phyloP scores from a whole-genome alignment of 92 coral and sea anemone species.

The Desmophyllum pertusum region DNA sequence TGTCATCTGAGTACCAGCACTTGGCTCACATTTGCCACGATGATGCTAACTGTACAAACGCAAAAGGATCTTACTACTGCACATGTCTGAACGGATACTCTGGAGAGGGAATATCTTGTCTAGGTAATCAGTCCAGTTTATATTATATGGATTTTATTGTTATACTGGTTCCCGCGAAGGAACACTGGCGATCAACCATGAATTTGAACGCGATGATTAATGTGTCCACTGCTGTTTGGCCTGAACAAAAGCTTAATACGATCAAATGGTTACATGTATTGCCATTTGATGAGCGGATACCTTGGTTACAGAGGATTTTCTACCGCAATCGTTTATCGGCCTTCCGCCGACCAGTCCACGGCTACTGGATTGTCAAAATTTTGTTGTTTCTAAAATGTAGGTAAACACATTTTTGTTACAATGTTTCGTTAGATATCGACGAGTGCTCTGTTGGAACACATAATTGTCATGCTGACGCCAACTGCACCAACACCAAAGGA shows the following conservation, averaged over 20 bases:
- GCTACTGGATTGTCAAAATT: too few species aligned
- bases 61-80: slow-evolving; percentile 87
- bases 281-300: too few species aligned
- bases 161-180: background rate
- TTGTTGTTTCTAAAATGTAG: background rate
- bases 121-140: background rate
- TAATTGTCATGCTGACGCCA: slow-evolving; percentile 77
- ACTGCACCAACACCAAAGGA: slow-evolving; percentile 60
- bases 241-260: too few species aligned
- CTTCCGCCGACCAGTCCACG: too few species aligned
- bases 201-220: too few species aligned
- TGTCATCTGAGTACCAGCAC: slow-evolving; percentile 47
- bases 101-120: slow-evolving; percentile 71
- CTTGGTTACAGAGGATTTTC: too few species aligned
- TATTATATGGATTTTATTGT: background rate
- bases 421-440: slow-evolving; percentile 47
- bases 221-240: too few species aligned
- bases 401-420: background rate
- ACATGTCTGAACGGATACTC: slow-evolving; percentile 82
- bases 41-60: slow-evolving; percentile 83
- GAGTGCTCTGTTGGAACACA: slow-evolving; percentile 58
- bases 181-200: too few species aligned
- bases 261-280: too few species aligned
- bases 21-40: slow-evolving; percentile 75
- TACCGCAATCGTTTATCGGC: too few species aligned